Evolutionary conservation across 2,797 vertebrate genomes (phyloP).

Genomic region (Rhynchonycteris naso): DNA sequence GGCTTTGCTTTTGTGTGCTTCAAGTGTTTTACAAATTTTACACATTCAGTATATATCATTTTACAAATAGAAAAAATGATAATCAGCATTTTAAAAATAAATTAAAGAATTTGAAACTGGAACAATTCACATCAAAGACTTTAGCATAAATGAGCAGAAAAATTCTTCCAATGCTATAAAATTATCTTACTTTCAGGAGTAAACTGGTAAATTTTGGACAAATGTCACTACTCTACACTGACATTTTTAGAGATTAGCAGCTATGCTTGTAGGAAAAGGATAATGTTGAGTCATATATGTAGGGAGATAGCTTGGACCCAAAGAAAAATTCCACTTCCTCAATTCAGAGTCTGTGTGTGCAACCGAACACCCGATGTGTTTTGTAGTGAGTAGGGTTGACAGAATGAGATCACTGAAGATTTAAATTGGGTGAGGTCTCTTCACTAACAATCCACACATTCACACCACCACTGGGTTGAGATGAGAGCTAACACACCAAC

Average conservation of each 20-base stretch:
- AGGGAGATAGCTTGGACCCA: not conserved
- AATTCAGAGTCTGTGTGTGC: not conserved
- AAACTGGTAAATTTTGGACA: not conserved
- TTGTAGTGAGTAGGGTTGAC: not conserved
- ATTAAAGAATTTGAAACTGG: not conserved
- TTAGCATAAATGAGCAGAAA: not conserved
- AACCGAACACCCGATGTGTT: not conserved
- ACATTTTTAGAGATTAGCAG: not conserved
- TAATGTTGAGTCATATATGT: not conserved
- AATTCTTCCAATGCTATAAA: not conserved
- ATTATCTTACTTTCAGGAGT: not conserved
- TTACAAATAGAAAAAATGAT: not conserved
- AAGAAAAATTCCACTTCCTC: not conserved
- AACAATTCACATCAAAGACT: not conserved
- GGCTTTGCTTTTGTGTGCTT: not conserved
- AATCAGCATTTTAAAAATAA: not conserved
- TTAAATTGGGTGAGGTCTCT: fast-evolving
- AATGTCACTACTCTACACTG: not conserved
- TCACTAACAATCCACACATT: too few relatives aligned
- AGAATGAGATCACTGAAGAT: not conserved
- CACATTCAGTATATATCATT: not conserved
- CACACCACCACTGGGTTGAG: fast-evolving
- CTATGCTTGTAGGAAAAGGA: not conserved
- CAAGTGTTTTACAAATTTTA: not conserved
- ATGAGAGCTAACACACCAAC: fast-evolving